These are phyloP conservation scores for Bufo bufo DNA, from an alignment of 2,113 vertebrate genomes.

Conservation along the genomic window DNA sequence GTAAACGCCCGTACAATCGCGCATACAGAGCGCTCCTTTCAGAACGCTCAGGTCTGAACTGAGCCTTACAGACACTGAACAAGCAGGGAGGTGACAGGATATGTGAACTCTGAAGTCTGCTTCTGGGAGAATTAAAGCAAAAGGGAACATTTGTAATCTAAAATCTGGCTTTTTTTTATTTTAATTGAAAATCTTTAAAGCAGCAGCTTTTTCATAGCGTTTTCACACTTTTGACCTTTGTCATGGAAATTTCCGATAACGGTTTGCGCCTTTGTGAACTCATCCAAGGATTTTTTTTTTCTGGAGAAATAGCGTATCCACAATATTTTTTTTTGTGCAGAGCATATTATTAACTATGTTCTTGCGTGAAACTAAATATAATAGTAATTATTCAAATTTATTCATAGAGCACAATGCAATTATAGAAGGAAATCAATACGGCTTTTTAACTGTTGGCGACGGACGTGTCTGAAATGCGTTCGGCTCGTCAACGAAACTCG, in stretches of 20 bases:
- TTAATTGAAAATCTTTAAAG: neutral
- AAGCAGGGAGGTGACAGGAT: neutral
- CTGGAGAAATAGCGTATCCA: slow-evolving; percentile 5
- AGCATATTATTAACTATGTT: slow-evolving; percentile 39
- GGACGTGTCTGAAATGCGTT: neutral
- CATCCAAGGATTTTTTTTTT: neutral
- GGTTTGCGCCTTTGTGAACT: slow-evolving; percentile 7
- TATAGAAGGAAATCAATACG: slow-evolving; percentile 45
- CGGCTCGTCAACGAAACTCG: neutral
- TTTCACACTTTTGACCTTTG: slow-evolving; percentile 40
- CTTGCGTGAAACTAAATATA: slow-evolving; percentile 33
- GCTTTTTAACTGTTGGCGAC: neutral
- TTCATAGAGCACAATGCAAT: slow-evolving; percentile 44
- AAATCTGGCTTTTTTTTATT: neutral
- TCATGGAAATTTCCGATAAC: slow-evolving; percentile 20
- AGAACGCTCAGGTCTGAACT: too few species aligned
- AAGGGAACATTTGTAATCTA: neutral
- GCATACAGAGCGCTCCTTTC: too few species aligned
- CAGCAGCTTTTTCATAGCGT: neutral
- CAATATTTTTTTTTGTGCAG: neutral
- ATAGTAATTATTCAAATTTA: slow-evolving; percentile 48
- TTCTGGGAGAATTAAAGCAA: neutral
- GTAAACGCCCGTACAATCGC: too few species aligned
- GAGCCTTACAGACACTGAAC: slow-evolving; percentile 9
- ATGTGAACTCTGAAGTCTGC: too few species aligned